phyloP scores from a whole-genome alignment of 2,888 invertebrate species.

The Pimpla rufipes region DNA sequence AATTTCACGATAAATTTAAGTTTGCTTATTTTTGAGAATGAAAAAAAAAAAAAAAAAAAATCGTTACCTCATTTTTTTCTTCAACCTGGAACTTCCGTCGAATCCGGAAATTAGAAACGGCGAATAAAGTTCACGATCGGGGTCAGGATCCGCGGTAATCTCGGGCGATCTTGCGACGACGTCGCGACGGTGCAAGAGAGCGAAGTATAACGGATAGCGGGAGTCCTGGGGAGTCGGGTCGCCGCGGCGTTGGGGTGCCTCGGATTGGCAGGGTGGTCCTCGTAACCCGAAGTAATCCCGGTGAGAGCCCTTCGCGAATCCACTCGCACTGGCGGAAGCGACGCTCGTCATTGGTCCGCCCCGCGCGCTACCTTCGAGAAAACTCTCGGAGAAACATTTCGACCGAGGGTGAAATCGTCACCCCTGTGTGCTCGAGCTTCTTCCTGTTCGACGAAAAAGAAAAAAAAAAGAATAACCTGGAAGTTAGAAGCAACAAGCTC shows the following conservation, averaged over 20 bases:
- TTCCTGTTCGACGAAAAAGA: too few relatives aligned
- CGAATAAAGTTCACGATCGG: constrained; percentile 54
- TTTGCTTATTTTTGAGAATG: neutral
- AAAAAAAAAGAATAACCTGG: too few relatives aligned
- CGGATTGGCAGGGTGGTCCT: constrained; percentile 19
- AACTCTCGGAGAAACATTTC: neutral
- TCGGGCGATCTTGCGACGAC: constrained; percentile 50
- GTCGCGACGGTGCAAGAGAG: constrained; percentile 5
- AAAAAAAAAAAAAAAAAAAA: too few relatives aligned
- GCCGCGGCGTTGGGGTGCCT: constrained; percentile 18
- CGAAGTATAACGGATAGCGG: constrained; percentile 40
- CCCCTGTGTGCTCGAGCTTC: neutral
- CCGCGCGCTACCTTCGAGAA: neutral
- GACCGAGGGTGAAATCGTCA: neutral
- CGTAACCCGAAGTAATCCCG: constrained; percentile 55
- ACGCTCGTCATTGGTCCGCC: neutral
- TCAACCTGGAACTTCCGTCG: neutral
- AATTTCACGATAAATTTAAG: too few relatives aligned
- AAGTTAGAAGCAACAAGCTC: neutral
- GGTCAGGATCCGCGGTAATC: constrained; percentile 51
- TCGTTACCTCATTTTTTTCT: too few relatives aligned
- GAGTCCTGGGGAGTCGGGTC: neutral
- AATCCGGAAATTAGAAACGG: constrained; percentile 41
- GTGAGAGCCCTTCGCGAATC: constrained; percentile 43
- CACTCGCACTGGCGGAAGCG: constrained; percentile 25